Evolutionary conservation across 37 sponge, comb jelly and placozoan species (phyloP).

Genomic region (Cliona cf. orientalis): DNA sequence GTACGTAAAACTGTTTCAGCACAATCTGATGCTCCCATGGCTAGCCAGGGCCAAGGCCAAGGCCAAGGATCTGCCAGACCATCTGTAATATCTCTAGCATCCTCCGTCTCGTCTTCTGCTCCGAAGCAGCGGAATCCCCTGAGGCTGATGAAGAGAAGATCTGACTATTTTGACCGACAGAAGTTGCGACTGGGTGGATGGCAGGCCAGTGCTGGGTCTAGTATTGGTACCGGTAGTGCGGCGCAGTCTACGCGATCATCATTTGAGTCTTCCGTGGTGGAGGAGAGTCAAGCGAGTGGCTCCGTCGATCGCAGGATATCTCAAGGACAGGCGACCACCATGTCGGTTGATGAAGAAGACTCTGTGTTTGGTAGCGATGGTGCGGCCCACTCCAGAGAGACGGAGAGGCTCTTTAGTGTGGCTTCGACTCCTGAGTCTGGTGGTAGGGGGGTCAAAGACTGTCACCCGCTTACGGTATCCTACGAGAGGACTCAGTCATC

Average conservation of each 20-base stretch:
- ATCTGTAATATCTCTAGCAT: no score
- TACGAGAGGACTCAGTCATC: constrained; percentile 11
- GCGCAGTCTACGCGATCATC: not conserved
- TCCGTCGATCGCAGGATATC: not conserved
- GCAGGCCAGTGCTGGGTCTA: not conserved
- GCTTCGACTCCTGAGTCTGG: not conserved
- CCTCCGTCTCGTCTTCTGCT: no score
- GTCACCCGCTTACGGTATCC: not conserved
- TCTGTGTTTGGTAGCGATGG: not conserved
- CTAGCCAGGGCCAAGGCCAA: no score
- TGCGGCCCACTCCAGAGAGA: not conserved
- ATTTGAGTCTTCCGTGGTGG: not conserved
- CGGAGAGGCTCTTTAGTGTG: not conserved
- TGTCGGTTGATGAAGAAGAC: not conserved
- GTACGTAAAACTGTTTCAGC: no score
- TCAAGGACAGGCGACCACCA: not conserved
- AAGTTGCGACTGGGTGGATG: not conserved
- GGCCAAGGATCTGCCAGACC: no score
- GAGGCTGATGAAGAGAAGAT: not conserved
- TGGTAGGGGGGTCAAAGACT: not conserved
- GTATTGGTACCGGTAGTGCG: not conserved
- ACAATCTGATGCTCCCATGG: no score
- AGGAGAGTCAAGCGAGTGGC: not conserved
- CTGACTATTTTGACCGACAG: not conserved
- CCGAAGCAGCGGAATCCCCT: constrained; percentile 11